Base-by-base conservation (phyloP, 2,113 vertebrate species). In the Alligator mississippiensis region DNA sequence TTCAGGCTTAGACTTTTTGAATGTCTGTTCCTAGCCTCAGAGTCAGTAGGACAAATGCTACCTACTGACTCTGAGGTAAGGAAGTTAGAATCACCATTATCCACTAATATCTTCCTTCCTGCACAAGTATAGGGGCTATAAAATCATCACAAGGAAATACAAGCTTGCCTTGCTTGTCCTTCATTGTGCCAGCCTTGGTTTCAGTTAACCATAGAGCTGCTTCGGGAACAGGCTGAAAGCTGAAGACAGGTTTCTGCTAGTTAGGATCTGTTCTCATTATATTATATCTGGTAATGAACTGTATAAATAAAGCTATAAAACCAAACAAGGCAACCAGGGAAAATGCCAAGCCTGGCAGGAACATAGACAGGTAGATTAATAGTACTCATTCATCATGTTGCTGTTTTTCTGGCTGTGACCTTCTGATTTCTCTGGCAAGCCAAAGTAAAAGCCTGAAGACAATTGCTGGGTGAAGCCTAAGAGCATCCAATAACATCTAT, bases 321-420 rank as follows among this genome's bases (percentile, higher is more conserved):
- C 72, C 80, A 88, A 95, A 93, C 93, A 24, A 93, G 30, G 62
- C 59, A 68, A 90, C 80, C 84, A 87, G 88, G 83, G 84, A 82
- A 82, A 96, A 93, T 57, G 85, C 90, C 89, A 75, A 77, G 34
- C 75, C 82, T 88, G 38, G 86, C 93, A 96, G 60, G 93, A 97
- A 95, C 34, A 84, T 15, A 84, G 89, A 90, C 24, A 88, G 70
- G 75, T 90, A 95, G 93, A 94, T 80, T 91, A 93, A 84, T 82
- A 92, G 84, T 88, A 77, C 19, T 91, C 80, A 82, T 91, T 81
- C 63, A 74, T 93, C 88, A 89, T 66, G 80, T 89, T 90, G 57
- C 86, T 92, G 21, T 30, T 17, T n/a, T 58, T 47, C 47, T 47
- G 47, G 47, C 47, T 47, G 47, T 93, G 92, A 87, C 84, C 92